Conservation (phyloP, 2,113 vertebrate genomes). For the Amblyopsis rosae region DNA sequence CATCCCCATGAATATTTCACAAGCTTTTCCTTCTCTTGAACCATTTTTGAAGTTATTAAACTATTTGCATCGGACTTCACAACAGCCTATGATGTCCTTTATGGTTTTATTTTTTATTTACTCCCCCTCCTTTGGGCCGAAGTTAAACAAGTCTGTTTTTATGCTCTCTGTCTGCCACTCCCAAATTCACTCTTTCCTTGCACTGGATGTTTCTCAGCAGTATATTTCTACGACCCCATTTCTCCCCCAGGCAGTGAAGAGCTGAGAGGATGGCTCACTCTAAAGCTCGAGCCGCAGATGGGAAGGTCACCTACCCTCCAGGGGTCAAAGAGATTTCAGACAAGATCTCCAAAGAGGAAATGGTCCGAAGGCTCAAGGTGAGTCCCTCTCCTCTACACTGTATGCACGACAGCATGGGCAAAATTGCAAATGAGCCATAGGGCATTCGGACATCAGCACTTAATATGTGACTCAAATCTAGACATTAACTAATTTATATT, state of each 20-base stretch:
- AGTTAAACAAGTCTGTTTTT: slow-evolving; percentile 19
- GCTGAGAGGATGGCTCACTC: slow-evolving; percentile 96
- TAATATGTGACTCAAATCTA: neutral
- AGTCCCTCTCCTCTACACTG: slow-evolving; percentile 29
- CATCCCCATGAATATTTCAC: slow-evolving; percentile 44
- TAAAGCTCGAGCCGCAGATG: slow-evolving; percentile 95
- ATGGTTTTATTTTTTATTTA: neutral
- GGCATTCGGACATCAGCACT: neutral
- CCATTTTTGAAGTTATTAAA: slow-evolving; percentile 26
- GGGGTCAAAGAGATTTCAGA: slow-evolving; percentile 99
- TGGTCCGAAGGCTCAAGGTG: slow-evolving; percentile 97
- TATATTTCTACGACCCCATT: neutral
- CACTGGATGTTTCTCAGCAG: neutral
- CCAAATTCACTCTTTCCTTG: neutral
- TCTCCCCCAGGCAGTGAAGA: slow-evolving; percentile 74
- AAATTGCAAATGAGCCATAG: neutral
- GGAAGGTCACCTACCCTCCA: slow-evolving; percentile 98
- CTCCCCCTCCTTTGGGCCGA: neutral
- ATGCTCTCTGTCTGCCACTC: neutral
- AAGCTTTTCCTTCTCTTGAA: slow-evolving; percentile 25
- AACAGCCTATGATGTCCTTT: slow-evolving; percentile 7
- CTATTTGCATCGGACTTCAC: slow-evolving; percentile 11
- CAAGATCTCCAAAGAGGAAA: slow-evolving; percentile 99
- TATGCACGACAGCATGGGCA: too few species aligned
- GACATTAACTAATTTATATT: neutral